A percentile compares a stretch with the other conserved stretches of the same genome.
Conservation (phyloP, 1,140 invertebrate genomes). For the Drosophila sturtevanti region DNA sequence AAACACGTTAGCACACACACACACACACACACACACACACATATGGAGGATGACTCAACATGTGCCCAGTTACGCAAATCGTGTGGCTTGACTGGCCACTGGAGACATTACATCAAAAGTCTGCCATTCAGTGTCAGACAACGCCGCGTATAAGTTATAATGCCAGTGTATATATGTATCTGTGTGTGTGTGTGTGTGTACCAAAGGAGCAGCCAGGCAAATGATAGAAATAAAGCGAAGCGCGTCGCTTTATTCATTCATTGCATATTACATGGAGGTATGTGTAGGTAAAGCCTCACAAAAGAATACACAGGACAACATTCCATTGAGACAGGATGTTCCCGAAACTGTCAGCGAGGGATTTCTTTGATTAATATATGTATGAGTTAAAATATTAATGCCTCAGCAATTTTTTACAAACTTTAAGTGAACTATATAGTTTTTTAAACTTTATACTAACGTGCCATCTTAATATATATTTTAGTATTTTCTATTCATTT, state of each 20-base stretch:
- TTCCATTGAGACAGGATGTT: not conserved
- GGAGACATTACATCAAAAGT: conserved; percentile 67
- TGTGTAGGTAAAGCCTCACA: conserved; percentile 53
- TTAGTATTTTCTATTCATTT: too few species aligned
- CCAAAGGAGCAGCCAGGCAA: conserved; percentile 8
- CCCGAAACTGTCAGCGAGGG: not conserved
- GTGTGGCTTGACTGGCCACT: conserved; percentile 53
- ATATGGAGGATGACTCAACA: conserved; percentile 59
- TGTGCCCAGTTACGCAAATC: conserved; percentile 74
- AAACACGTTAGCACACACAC: conserved; percentile 7
- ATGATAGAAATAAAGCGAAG: conserved; percentile 48
- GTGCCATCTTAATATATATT: too few species aligned
- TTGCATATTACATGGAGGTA: conserved; percentile 26
- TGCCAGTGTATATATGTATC: not conserved
- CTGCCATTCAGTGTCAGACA: conserved; percentile 58
- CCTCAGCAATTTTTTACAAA: too few species aligned
- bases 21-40: not conserved
- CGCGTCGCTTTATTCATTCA: conserved; percentile 71
- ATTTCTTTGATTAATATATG: not conserved
- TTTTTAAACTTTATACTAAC: too few species aligned
- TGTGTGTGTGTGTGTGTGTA: conserved; percentile 4
- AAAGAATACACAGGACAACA: conserved; percentile 3
- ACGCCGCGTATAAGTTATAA: conserved; percentile 63
- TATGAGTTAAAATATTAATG: too few species aligned
- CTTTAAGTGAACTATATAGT: too few species aligned